phyloP scores from a whole-genome alignment of 1,140 invertebrate genomes.

The Lysiphlebus fabarum region DNA sequence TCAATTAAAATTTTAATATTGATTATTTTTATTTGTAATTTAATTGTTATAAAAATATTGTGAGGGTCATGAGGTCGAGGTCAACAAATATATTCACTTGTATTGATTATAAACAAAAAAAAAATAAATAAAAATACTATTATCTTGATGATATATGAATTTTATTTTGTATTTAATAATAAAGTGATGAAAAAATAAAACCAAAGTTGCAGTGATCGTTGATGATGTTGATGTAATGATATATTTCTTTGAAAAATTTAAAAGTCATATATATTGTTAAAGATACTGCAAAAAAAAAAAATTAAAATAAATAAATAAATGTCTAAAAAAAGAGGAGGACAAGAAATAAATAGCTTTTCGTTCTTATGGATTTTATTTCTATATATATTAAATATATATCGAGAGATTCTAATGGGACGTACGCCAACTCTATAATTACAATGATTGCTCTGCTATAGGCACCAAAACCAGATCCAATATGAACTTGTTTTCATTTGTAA shows the following conservation, averaged over 20 bases:
- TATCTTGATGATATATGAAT: too few species aligned
- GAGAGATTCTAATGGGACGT: slow-evolving; percentile 51
- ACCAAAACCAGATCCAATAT: slow-evolving; percentile 31
- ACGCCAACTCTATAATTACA: slow-evolving; percentile 54
- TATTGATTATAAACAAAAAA: too few species aligned
- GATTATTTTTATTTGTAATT: too few species aligned
- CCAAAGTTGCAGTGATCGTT: not conserved
- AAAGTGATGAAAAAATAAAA: slow-evolving; percentile 19
- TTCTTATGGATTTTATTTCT: slow-evolving; percentile 17
- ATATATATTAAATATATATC: too few species aligned
- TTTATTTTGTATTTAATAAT: slow-evolving; percentile 13
- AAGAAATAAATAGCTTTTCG: slow-evolving; percentile 23
- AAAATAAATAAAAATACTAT: not conserved
- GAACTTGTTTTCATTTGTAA: slow-evolving; percentile 9
- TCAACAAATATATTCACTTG: too few species aligned
- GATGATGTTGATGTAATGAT: too few species aligned
- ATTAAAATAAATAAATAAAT: not conserved
- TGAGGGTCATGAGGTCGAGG: too few species aligned
- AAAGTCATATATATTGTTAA: too few species aligned
- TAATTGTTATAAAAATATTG: too few species aligned
- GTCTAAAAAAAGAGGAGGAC: slow-evolving; percentile 5
- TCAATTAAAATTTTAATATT: too few species aligned
- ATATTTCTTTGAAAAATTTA: not conserved
- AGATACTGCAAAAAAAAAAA: not conserved
- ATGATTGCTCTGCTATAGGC: slow-evolving; percentile 48